phyloP scores from a whole-genome alignment of 2,797 vertebrate genomes.

The Columba guinea region DNA sequence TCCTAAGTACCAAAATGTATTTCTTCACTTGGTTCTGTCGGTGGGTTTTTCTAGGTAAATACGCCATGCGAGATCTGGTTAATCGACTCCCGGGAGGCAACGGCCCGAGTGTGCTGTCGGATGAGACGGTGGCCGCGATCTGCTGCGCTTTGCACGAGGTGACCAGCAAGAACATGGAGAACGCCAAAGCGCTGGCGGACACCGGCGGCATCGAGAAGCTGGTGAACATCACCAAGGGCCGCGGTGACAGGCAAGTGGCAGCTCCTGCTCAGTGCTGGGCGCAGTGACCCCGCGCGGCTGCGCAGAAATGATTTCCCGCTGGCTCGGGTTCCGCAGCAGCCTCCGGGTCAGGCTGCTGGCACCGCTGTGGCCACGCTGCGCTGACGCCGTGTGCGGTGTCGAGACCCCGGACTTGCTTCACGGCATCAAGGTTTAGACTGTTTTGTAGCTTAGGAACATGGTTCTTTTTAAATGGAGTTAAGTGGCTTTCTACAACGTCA shows the following conservation, averaged over 20 bases:
- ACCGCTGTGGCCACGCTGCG: not conserved
- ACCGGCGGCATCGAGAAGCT: conserved; percentile 96
- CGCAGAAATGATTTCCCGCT: not conserved
- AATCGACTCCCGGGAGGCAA: conserved; percentile 92
- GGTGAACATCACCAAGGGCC: conserved; percentile 96
- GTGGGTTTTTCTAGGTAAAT: conserved; percentile 84
- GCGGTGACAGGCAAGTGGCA: conserved; percentile 89
- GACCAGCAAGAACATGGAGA: conserved; percentile 99
- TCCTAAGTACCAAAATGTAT: not conserved
- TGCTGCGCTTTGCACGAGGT: conserved; percentile 98
- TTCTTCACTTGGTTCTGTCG: not conserved
- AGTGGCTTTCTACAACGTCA: not conserved
- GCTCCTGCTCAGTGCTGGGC: too few species aligned
- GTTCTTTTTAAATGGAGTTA: not conserved
- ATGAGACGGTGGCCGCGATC: conserved; percentile 94
- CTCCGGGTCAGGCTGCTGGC: not conserved
- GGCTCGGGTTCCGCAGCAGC: not conserved
- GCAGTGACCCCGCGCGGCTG: too few species aligned
- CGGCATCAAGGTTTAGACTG: not conserved
- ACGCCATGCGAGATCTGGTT: conserved; percentile 96
- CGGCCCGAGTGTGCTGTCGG: conserved; percentile 86
- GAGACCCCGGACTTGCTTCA: not conserved
- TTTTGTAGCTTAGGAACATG: fast-evolving
- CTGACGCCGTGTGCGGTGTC: too few species aligned
- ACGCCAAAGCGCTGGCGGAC: conserved; percentile 94